phyloP scores from a whole-genome alignment of 2,113 vertebrate genomes.

The Scopus umbretta region DNA sequence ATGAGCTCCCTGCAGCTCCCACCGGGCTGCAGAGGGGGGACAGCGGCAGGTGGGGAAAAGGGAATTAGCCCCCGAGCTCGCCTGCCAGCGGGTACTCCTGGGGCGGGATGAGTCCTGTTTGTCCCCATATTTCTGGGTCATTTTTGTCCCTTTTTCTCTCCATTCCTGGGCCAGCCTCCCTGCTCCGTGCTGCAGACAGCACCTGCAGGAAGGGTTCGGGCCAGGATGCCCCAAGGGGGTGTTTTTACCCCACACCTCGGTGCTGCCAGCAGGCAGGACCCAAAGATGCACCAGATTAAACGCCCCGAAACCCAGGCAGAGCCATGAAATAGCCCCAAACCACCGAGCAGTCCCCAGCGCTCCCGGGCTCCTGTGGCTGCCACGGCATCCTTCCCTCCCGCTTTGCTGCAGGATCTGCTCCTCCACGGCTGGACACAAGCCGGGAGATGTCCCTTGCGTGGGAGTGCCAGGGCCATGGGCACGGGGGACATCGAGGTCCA shows the following conservation, averaged over 20 bases:
- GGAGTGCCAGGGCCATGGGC: neutral
- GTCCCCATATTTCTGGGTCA: neutral
- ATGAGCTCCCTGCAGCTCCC: neutral
- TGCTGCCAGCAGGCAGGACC: neutral
- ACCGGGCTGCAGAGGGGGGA: neutral
- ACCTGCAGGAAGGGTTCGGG: neutral
- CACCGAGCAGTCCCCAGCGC: rapidly evolving
- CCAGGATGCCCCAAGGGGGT: too few species aligned
- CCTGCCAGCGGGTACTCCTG: rapidly evolving
- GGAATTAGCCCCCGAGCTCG: neutral
- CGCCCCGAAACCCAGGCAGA: neutral
- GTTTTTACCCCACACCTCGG: neutral
- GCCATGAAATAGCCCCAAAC: neutral
- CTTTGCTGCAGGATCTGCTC: neutral
- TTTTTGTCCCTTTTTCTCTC: neutral
- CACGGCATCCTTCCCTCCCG: neutral
- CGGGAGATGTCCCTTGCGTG: neutral
- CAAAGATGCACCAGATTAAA: neutral
- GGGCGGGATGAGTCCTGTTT: neutral
- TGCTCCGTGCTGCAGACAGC: neutral
- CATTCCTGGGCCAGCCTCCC: neutral
- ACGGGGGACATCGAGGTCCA: neutral
- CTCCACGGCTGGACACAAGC: neutral
- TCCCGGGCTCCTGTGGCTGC: neutral
- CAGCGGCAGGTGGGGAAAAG: neutral